Conservation (phyloP, 2,797 vertebrate species). For the Cyclopterus lumpus region DNA sequence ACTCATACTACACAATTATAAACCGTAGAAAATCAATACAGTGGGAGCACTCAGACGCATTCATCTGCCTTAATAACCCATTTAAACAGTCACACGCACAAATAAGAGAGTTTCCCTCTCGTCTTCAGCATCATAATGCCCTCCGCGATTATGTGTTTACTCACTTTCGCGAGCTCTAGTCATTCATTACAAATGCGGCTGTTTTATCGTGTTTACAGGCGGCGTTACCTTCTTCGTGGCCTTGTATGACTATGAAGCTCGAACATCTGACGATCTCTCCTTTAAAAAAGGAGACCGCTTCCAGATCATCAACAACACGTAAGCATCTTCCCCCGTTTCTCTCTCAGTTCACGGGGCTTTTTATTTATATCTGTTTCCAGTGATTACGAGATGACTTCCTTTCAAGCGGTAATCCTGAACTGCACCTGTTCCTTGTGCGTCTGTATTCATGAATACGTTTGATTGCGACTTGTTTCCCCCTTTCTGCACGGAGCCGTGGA, state of each 20-base stretch:
- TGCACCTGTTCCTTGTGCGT: constrained; percentile 46
- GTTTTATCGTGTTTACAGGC: constrained; percentile 77
- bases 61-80: constrained; percentile 13
- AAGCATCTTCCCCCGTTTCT: constrained; percentile 59
- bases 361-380: neutral
- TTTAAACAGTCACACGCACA: constrained; percentile 11
- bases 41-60: constrained; percentile 27
- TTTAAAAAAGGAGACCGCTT: constrained; percentile 97
- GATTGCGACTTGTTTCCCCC: constrained; percentile 31
- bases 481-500: neutral
- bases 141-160: neutral
- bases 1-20: constrained; percentile 1
- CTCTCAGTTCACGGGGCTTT: neutral
- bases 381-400: neutral
- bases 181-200: neutral
- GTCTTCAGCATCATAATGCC: neutral
- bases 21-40: constrained; percentile 40
- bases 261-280: constrained; percentile 95
- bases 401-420: neutral
- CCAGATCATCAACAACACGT: constrained; percentile 99
- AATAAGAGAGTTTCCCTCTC: neutral
- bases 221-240: constrained; percentile 97
- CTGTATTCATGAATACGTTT: constrained; percentile 34
- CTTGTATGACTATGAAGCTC: constrained; percentile 98
- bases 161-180: constrained; percentile 5